Evolutionary conservation across 2,113 vertebrate species (phyloP), one percentile per base, ranked within the genome.

Genomic region (Odontesthes bonariensis): DNA sequence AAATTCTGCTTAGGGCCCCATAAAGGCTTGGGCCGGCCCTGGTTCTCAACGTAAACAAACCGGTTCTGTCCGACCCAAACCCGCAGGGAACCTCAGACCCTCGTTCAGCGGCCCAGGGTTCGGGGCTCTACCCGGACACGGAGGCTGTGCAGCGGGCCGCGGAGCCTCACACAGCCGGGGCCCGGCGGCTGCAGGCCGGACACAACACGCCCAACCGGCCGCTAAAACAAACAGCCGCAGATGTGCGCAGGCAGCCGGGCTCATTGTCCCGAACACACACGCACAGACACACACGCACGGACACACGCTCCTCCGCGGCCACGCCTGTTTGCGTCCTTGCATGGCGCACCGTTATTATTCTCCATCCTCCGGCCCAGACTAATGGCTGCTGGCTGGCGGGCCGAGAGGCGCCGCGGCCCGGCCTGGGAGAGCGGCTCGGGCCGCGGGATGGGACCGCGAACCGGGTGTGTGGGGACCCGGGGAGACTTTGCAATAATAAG

Each of bases 291-390:
- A 32, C 74, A 40, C 47, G 55, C 56, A 65, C 2, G 0, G n/a
- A 23, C 71, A 57, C 19, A 19, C 57, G 8, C 40, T 58, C 49
- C 69, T 53, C 35, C 67, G 51, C 64, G 73, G 76, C 86, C 88
- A 90, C 88, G 86, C 88, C 88, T 90, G 86, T 69, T 68, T 17
- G 44, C 66, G 68, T 70, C 69, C 77, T 7, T 54, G 54, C 77
- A 79, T 83, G 79, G 87, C 84, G 78, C 81, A 86, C 79, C 84
- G 88, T 85, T 90, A 86, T 86, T 82, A 22, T 65, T 54, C 84
- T 83, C 79, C 88, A 90, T 84, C 88, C 81, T 82, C 44, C 65
- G 3, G 46, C 59, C 38, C 33, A 59, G 8, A 42, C 59, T 7
- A 67, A 74, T 44, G 82, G 76, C 81, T 52, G 81, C 75, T 47